Evolutionary conservation across 2,113 vertebrate species (phyloP).

Genomic region (Asarcornis scutulata): DNA sequence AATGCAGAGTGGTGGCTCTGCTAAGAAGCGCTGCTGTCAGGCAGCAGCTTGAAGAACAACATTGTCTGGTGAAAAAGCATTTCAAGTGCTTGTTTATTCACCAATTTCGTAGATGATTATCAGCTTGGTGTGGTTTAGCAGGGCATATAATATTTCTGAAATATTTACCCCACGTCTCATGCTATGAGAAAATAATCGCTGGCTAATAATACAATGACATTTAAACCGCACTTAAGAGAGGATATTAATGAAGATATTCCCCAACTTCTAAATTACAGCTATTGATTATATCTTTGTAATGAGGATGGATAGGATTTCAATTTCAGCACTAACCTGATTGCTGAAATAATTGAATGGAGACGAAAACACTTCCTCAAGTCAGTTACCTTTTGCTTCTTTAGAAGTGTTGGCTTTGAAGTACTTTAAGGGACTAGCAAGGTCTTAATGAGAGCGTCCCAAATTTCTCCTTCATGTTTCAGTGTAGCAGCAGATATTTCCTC

Average conservation of each 20-base stretch:
- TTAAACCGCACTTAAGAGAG: background rate
- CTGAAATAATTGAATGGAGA: constrained; percentile 48
- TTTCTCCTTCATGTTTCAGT: background rate
- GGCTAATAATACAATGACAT: constrained; percentile 8
- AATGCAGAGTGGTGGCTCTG: background rate
- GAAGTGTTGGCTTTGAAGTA: background rate
- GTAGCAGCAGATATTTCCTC: background rate
- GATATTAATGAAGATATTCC: constrained; percentile 58
- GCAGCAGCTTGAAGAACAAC: background rate
- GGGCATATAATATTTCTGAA: background rate
- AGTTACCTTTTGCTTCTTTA: constrained; percentile 18
- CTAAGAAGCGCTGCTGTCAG: background rate
- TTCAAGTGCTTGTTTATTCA: constrained; percentile 39
- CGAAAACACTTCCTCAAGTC: constrained; percentile 6
- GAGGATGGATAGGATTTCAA: constrained; percentile 60
- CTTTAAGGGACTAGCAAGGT: background rate
- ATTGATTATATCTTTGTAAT: constrained; percentile 55
- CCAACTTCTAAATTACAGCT: constrained; percentile 29
- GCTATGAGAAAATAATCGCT: background rate
- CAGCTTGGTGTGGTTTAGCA: background rate
- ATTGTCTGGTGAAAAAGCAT: background rate
- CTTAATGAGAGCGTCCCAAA: background rate
- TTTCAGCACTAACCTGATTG: background rate
- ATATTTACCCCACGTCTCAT: background rate
- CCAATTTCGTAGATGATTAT: constrained; percentile 6